Evolutionary conservation across 64 coral and sea anemone genomes (phyloP).

Genomic region (Dendrophyllia cribrosa): DNA sequence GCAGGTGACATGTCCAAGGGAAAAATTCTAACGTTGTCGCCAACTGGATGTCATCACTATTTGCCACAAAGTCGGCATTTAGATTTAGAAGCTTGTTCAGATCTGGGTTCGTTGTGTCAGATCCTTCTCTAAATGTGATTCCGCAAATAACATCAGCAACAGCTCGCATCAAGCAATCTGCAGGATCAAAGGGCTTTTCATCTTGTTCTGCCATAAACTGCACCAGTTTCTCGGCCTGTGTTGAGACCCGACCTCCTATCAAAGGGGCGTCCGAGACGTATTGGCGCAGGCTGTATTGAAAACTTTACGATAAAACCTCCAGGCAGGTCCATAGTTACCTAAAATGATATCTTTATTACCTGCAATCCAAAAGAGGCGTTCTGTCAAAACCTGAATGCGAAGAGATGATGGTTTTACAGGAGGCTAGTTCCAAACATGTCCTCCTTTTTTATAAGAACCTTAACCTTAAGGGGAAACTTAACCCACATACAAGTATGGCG

Average conservation of each 20-base stretch:
- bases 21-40: neutral
- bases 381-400: too few relatives aligned
- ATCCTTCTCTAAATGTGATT: slow-evolving; percentile 27
- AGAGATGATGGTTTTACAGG: too few relatives aligned
- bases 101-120: slow-evolving; percentile 2
- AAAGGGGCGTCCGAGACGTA: slow-evolving; percentile 42
- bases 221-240: slow-evolving; percentile 34
- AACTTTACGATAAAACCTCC: slow-evolving; percentile 67
- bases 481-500: too few relatives aligned
- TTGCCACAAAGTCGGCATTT: neutral
- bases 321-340: slow-evolving; percentile 45
- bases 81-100: slow-evolving; percentile 17
- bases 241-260: slow-evolving; percentile 15
- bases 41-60: neutral
- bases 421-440: too few relatives aligned
- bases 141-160: slow-evolving; percentile 58
- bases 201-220: slow-evolving; percentile 12
- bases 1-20: slow-evolving; percentile 31
- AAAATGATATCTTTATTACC: slow-evolving; percentile 65
- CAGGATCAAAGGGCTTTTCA: slow-evolving; percentile 45
- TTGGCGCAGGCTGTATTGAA: slow-evolving; percentile 62
- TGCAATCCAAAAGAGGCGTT: neutral
- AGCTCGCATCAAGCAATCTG: slow-evolving; percentile 3
- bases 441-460: too few relatives aligned
- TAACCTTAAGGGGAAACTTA: too few relatives aligned